Conservation (phyloP, 2,113 vertebrate genomes). For the Sula dactylatra region DNA sequence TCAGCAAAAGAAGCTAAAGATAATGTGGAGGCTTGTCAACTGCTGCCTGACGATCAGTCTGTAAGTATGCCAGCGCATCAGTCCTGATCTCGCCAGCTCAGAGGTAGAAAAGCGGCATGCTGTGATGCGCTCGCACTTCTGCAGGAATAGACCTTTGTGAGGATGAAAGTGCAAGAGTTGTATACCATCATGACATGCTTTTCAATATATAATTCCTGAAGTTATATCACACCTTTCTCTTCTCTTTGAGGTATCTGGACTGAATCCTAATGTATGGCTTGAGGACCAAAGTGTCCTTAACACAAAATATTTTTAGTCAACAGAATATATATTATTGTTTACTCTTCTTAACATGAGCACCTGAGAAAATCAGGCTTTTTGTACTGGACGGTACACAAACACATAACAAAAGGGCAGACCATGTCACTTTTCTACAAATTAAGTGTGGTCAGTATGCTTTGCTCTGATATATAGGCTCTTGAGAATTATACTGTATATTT, state of each 20-base stretch:
- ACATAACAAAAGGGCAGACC: neutral
- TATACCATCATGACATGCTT: neutral
- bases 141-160: neutral
- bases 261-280: neutral
- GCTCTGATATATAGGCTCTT: neutral
- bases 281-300: neutral
- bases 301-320: neutral
- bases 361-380: neutral
- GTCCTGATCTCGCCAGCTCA: neutral
- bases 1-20: conserved; percentile 14
- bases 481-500: neutral
- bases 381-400: neutral
- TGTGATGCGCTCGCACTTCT: neutral
- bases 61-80: conserved; percentile 53
- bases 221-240: neutral
- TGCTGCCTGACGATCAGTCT: conserved; percentile 19
- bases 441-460: neutral
- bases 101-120: neutral
- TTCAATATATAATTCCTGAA: neutral
- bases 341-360: neutral
- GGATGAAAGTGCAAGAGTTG: neutral
- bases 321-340: neutral
- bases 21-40: conserved; percentile 40
- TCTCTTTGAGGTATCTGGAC: neutral
- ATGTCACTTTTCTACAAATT: neutral